Evolutionary conservation across 1,140 invertebrate genomes (phyloP), one percentile per base, ranked within the genome.

Genomic region (Druon quercuslanigerum): DNA sequence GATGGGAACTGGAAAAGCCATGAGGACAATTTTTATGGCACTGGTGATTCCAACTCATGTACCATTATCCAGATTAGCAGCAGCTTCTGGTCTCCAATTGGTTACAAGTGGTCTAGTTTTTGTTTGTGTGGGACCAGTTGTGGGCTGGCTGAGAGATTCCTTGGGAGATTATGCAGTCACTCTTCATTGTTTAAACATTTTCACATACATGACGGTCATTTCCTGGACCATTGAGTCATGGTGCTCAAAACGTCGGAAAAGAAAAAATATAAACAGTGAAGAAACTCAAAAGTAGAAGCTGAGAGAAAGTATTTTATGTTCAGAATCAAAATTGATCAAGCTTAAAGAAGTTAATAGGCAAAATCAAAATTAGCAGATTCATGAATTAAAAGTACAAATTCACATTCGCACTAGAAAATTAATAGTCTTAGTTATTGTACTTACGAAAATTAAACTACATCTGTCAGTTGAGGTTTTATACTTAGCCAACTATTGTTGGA

Each of bases 21-120:
- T 95, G 17, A 90, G 94, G 70, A 94, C 94, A 51, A 94, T 95
- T 1, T 95, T 94, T 82, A 94, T 94, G 85, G 92, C 93, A 3
- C 87, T 95, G 7, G 93, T 95, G 4, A 94, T 96, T 78, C 94
- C 95, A 4, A 93, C 92, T 83, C 93, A 95, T 82, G 94, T 95
- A 3, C 90, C 94, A 0, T 92, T 94, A 12, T 93, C 94, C 75
- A 92, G 92, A 80, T 92, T 95, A 72, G 92, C 94, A 2, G 92
- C 93, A 0, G 94, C 94, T 13, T 72, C 80, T 4, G 82, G 94
- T 0, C 92, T 95, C 50, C 94, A 95, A 86, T 92, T 94, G 89
- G 91, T 95, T 19, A 91, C 92, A 51, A 94, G 94, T 84, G 93
- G 94, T 9, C 84, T 94, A 9, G 91, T 94, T 25, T 92, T 95